These are phyloP conservation scores for Condylura cristata DNA, from an alignment of 2,113 vertebrate genomes.

Conservation along the genomic window DNA sequence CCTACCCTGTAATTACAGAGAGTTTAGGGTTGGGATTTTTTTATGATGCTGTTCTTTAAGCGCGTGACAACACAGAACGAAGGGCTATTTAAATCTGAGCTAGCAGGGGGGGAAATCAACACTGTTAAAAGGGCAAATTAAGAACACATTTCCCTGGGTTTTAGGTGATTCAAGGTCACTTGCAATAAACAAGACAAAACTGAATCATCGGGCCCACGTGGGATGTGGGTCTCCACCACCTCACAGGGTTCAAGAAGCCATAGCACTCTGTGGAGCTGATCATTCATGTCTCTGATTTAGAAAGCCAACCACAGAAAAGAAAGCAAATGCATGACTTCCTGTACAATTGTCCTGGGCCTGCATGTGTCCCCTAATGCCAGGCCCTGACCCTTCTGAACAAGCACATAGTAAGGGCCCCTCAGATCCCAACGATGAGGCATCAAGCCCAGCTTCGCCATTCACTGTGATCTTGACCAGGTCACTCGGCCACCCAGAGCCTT, in stretches of 20 bases:
- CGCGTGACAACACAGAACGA: conserved; percentile 54
- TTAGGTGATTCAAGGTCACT: conserved; percentile 71
- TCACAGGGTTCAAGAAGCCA: not conserved
- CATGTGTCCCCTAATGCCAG: not conserved
- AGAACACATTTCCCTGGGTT: conserved; percentile 58
- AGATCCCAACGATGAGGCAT: not conserved
- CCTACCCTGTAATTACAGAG: conserved; percentile 58
- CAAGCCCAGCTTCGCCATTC: not conserved
- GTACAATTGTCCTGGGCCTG: not conserved
- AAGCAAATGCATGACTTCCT: not conserved
- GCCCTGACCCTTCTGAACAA: too few relatives aligned
- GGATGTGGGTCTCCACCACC: not conserved
- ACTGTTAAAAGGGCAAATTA: conserved; percentile 62
- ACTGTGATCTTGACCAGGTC: not conserved
- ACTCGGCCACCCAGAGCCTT: not conserved
- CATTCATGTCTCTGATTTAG: not conserved
- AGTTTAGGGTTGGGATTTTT: conserved; percentile 51
- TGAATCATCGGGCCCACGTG: not conserved
- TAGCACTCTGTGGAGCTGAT: not conserved
- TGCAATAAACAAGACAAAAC: conserved; percentile 42
- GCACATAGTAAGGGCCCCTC: not conserved
- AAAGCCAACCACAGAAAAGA: not conserved
- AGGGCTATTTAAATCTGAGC: conserved; percentile 72
- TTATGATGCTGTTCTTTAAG: conserved; percentile 64
- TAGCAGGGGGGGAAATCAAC: not conserved